These are phyloP conservation scores for Sphinx pinastri DNA, from an alignment of 2,888 invertebrate genomes.

Conservation along the genomic window DNA sequence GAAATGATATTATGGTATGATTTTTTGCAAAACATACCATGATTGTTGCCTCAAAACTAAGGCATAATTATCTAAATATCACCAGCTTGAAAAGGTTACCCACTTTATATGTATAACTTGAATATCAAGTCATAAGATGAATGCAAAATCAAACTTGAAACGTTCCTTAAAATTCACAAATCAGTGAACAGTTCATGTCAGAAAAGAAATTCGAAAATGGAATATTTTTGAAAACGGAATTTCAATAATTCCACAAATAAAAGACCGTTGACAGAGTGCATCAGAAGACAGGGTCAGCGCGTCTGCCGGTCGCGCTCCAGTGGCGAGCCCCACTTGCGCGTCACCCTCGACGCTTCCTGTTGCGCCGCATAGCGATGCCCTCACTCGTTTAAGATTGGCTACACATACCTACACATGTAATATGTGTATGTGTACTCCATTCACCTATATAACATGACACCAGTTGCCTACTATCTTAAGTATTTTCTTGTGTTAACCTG, in stretches of 20 bases:
- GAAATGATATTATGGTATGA: background rate
- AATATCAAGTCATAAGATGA: no score
- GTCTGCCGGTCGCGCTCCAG: constrained; percentile 43
- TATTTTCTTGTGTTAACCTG: constrained; percentile 4
- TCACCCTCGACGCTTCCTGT: constrained; percentile 45
- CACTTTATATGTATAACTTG: no score
- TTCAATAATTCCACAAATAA: background rate
- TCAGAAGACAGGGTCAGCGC: constrained; percentile 24
- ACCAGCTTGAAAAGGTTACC: no score
- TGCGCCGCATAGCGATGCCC: constrained; percentile 38
- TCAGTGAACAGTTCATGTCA: background rate
- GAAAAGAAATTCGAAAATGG: no score
- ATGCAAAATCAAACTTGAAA: background rate
- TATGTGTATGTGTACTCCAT: constrained; percentile 35
- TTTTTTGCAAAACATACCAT: no score
- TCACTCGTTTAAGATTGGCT: constrained; percentile 26
- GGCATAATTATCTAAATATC: no score
- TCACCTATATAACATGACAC: constrained; percentile 39
- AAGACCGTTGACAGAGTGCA: constrained; percentile 12
- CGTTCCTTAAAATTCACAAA: background rate
- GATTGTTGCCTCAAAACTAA: no score
- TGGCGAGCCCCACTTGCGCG: constrained; percentile 48
- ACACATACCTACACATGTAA: constrained; percentile 20
- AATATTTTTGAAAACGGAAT: background rate
- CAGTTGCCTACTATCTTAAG: constrained; percentile 14